Evolutionary conservation across 1,140 invertebrate genomes (phyloP).

Genomic region (Lordiphosa stackelbergi): DNA sequence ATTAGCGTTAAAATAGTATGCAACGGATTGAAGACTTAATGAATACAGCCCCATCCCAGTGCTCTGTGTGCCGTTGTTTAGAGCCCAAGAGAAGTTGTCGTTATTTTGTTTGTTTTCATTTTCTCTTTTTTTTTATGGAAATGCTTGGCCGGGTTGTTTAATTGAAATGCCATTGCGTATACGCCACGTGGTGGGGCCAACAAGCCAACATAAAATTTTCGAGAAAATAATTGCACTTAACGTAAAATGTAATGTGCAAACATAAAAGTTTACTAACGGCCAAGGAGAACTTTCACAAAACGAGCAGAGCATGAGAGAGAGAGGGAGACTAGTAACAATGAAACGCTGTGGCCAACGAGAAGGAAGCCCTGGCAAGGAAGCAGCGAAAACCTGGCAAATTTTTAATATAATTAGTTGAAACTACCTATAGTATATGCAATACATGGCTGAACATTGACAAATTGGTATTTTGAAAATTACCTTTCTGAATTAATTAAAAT

Average conservation of each 20-base stretch:
- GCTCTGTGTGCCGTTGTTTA: neutral
- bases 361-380: too few relatives aligned
- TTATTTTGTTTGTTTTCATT: too few relatives aligned
- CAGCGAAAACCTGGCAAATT: too few relatives aligned
- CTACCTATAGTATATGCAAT: too few relatives aligned
- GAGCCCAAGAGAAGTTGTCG: too few relatives aligned
- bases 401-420: too few relatives aligned
- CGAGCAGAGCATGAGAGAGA: neutral
- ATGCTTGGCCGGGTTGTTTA: conserved; percentile 13
- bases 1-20: conserved; percentile 42
- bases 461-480: too few relatives aligned
- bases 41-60: conserved; percentile 13
- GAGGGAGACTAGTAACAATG: neutral
- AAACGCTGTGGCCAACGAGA: too few relatives aligned
- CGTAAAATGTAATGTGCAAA: conserved; percentile 12
- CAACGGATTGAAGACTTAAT: conserved; percentile 40
- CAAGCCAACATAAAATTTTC: neutral
- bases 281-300: neutral
- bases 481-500: too few relatives aligned
- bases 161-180: conserved; percentile 52
- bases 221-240: conserved; percentile 19
- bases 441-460: too few relatives aligned
- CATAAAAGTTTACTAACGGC: neutral
- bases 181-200: conserved; percentile 26
- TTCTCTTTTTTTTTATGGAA: neutral